These are phyloP conservation scores for Brachionus calyciflorus DNA, from an alignment of 1,140 invertebrate species.

Conservation along the genomic window DNA sequence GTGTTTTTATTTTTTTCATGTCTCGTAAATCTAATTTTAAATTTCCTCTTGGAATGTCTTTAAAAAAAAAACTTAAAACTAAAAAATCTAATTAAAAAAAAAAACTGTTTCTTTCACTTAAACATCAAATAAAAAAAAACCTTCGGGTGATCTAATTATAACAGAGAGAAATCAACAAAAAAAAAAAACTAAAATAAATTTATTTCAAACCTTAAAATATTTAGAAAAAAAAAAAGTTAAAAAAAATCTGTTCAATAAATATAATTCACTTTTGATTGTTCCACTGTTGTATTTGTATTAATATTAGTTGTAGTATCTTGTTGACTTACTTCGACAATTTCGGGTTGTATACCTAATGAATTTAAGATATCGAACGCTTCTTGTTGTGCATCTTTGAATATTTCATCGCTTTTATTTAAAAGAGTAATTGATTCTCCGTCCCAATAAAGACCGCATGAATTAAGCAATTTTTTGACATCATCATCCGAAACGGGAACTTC, in stretches of 20 bases:
- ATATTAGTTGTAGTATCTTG: too few species aligned
- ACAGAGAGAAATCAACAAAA: neutral
- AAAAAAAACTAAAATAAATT: conserved; percentile 35
- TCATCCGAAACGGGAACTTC: conserved; percentile 34
- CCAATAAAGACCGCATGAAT: conserved; percentile 47
- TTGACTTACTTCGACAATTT: neutral
- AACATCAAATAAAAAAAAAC: neutral
- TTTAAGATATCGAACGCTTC: conserved; percentile 45
- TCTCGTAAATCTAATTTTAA: too few species aligned
- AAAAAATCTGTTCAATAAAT: conserved; percentile 6
- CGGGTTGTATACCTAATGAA: neutral
- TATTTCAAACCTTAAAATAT: conserved; percentile 9
- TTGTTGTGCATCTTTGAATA: conserved; percentile 24
- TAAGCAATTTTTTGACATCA: conserved; percentile 37
- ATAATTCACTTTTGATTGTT: conserved; percentile 40
- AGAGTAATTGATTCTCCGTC: conserved; percentile 35
- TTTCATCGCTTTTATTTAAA: conserved; percentile 35
- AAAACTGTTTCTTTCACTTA: neutral
- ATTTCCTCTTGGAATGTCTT: too few species aligned
- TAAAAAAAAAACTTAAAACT: too few species aligned
- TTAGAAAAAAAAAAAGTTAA: neutral
- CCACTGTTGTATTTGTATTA: neutral
- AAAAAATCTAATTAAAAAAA: too few species aligned
- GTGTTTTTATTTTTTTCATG: too few species aligned
- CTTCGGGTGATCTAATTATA: neutral